Evolutionary conservation across 2,888 invertebrate genomes (phyloP).

Genomic region (Stegophylla sp.): DNA sequence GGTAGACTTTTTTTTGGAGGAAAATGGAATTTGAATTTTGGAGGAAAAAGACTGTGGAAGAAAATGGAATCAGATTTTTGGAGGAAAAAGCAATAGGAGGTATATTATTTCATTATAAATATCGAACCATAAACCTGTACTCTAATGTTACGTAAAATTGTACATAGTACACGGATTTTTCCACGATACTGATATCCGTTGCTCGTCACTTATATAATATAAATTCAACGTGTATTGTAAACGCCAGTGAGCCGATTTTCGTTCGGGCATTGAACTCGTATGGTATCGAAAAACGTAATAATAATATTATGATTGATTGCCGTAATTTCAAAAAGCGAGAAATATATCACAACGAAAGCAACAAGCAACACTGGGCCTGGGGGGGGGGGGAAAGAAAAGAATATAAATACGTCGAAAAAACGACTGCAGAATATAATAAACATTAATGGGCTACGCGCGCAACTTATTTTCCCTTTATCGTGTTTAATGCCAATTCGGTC

Average conservation of each 20-base stretch:
- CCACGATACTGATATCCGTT: no score
- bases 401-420: not conserved
- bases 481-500: not conserved
- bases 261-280: not conserved
- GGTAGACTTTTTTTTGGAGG: no score
- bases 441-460: not conserved
- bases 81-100: no score
- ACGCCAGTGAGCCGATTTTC: not conserved
- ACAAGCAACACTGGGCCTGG: not conserved
- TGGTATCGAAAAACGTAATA: not conserved
- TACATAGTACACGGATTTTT: no score
- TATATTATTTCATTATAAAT: no score
- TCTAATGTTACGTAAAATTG: no score
- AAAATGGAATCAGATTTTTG: no score
- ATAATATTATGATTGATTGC: conserved; percentile 26
- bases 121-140: no score
- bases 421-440: not conserved
- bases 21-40: no score
- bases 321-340: not conserved
- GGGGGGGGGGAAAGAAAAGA: no score
- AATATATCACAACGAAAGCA: not conserved
- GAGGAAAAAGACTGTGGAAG: no score
- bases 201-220: no score
- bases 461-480: not conserved
- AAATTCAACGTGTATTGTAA: not conserved